Conservation (phyloP, 1,140 invertebrate species). For the Plectrocnemia conspersa region DNA sequence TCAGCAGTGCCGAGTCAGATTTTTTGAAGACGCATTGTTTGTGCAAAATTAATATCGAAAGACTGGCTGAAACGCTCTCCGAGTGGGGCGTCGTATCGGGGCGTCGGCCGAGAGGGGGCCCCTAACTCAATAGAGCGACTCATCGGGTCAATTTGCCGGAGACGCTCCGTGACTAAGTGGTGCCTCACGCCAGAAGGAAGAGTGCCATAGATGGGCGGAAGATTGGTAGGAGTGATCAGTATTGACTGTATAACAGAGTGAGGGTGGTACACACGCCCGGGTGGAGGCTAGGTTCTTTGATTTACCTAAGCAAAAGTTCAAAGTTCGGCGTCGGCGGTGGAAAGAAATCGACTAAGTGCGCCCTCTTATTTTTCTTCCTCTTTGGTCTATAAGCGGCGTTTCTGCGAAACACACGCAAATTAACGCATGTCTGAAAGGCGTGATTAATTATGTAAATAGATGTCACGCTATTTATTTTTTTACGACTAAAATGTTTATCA, state of each 20-base stretch:
- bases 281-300: conserved; percentile 11
- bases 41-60: conserved; percentile 21
- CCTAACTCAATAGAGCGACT: conserved; percentile 32
- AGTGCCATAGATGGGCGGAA: neutral
- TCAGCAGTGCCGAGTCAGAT: no score
- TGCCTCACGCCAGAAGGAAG: conserved; percentile 8
- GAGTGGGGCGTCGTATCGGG: conserved; percentile 2
- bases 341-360: conserved; percentile 22
- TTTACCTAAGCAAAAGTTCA: conserved; percentile 26
- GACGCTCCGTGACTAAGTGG: conserved; percentile 34
- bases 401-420: no score
- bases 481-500: no score
- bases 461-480: no score
- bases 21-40: conserved; percentile 21
- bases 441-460: no score
- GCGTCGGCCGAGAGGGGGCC: conserved; percentile 15
- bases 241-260: conserved; percentile 2
- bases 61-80: neutral
- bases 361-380: no score
- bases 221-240: conserved; percentile 8
- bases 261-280: neutral
- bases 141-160: conserved; percentile 33
- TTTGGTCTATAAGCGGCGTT: no score
- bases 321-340: conserved; percentile 13
- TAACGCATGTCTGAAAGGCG: no score